phyloP scores from a whole-genome alignment of 2,888 invertebrate species.

The Cataglyphis livida region DNA sequence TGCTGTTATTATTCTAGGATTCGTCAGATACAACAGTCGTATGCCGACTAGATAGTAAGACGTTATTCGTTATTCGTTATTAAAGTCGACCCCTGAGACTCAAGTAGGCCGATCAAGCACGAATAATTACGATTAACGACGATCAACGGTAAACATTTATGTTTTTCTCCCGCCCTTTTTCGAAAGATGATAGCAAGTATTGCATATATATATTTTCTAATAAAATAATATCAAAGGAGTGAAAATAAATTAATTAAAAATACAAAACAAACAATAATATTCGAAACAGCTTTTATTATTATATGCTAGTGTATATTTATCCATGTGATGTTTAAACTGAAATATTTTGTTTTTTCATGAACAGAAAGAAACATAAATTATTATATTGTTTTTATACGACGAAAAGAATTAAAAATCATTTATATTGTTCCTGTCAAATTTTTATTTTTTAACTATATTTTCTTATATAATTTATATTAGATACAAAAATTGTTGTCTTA shows the following conservation, averaged over 20 bases:
- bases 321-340: neutral
- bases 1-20: too few species aligned
- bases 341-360: neutral
- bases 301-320: too few species aligned
- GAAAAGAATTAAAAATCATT: too few species aligned
- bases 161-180: neutral
- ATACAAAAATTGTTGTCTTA: neutral
- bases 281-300: too few species aligned
- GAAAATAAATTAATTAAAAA: neutral
- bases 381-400: too few species aligned
- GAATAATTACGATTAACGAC: too few species aligned
- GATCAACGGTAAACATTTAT: neutral
- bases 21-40: too few species aligned
- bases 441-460: neutral
- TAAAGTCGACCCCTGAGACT: too few species aligned
- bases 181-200: neutral
- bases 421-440: too few species aligned
- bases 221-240: neutral
- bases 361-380: neutral
- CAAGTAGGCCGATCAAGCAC: too few species aligned
- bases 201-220: neutral
- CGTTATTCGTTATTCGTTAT: too few species aligned
- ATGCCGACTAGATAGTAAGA: neutral
- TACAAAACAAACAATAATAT: neutral
- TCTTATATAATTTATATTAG: neutral